Conservation (phyloP, 1,140 invertebrate genomes). For the Drosophila trapezifrons region DNA sequence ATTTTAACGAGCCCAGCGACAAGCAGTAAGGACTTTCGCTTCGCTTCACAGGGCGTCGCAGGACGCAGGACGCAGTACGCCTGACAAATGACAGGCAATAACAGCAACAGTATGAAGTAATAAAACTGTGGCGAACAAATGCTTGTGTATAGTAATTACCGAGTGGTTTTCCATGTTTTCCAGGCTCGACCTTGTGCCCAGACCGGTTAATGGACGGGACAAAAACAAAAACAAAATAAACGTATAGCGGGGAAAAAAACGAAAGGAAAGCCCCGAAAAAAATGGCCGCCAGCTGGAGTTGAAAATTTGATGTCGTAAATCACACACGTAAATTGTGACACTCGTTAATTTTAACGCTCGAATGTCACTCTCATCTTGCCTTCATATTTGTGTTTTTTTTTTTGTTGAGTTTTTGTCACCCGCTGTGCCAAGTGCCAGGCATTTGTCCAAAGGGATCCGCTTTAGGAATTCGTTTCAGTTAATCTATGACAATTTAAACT, state of each 20-base stretch:
- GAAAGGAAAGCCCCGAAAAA: conserved; percentile 22
- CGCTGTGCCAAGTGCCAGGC: conserved; percentile 20
- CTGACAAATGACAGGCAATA: conserved; percentile 62
- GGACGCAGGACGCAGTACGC: conserved; percentile 11
- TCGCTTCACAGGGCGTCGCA: conserved; percentile 7
- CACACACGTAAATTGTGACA: conserved; percentile 64
- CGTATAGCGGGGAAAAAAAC: not conserved
- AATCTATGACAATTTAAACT: conserved; percentile 46
- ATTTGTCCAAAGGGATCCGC: conserved; percentile 40
- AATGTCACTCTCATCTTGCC: conserved; percentile 23
- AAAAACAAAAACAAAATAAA: not conserved
- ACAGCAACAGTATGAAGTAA: conserved; percentile 59
- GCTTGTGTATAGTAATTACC: conserved; percentile 56
- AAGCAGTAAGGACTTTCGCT: conserved; percentile 30
- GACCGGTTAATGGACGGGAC: conserved; percentile 34
- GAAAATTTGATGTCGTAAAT: conserved; percentile 64
- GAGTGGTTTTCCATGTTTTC: conserved; percentile 59
- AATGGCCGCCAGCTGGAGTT: conserved; percentile 55
- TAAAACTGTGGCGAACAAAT: conserved; percentile 60
- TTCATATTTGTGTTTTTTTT: conserved; percentile 17
- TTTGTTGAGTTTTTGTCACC: conserved; percentile 2
- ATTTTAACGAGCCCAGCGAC: conserved; percentile 53
- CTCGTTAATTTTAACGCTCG: conserved; percentile 53
- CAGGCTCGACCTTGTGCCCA: conserved; percentile 44
- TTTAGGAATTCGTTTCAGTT: conserved; percentile 7